Evolutionary conservation across 2,888 invertebrate species (phyloP), one percentile per base, ranked within the genome.

Genomic region (Bembecia ichneumoniformis): DNA sequence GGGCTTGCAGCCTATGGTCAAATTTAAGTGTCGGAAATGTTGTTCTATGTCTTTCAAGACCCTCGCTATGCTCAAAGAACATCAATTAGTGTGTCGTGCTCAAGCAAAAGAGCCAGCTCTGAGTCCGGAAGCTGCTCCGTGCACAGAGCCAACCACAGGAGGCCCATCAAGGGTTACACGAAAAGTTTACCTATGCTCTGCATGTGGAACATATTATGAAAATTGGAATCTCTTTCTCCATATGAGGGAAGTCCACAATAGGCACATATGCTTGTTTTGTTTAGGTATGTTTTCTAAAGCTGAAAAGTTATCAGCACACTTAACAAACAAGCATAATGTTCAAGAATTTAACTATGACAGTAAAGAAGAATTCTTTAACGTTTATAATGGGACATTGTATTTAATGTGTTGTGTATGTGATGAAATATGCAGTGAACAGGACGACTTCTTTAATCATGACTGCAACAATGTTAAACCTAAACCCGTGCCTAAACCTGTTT

Each of bases 151-250:
- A 35, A 63, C 74, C 36, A 54, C 66, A 2, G 69, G 77, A 34
- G 82, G 79, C 11, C 82, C 80, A 20, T 91, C 92, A 47, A 88
- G 91, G 68, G 90, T 92, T 45, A 92, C 92, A n/a, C 86, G 93
- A 44, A 93, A 94, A 72, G 93, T 94, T 53, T 95, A 93, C 72
- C 80, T 94, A 48, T 95, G 95, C 72, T 92, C 94, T 11, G 92
- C 93, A 0, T 95, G 95, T 73, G 93, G 92, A 45, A 94, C 93
- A 10, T 94, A 94, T 66, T 95, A 94, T 80, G 94, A 95, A 76
- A 93, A 94, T 64, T 95, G 94, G 94, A 94, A 94, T 78, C 88
- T 95, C 52, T 95, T 95, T 71, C 77, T 94, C 46, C 96, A 96
- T 63, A 95, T 95, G 91, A 89, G 93, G 49, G 94, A 95, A 66